These are phyloP conservation scores for Matsumyia berberina DNA, from an alignment of 2,888 invertebrate species.

Conservation along the genomic window DNA sequence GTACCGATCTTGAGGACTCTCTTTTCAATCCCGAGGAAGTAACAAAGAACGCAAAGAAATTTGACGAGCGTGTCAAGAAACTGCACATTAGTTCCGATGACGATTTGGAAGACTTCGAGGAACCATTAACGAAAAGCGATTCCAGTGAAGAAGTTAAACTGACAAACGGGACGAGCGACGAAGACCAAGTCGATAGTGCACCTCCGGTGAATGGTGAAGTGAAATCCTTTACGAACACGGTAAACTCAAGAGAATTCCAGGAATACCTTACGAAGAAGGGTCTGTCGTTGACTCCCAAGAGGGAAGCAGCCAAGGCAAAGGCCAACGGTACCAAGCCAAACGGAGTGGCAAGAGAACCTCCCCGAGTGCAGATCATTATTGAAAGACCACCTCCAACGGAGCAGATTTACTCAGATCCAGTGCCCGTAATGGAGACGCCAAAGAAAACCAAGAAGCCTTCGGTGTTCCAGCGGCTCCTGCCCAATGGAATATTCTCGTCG, in stretches of 20 bases:
- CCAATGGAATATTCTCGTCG: slow-evolving; percentile 82
- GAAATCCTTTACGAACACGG: slow-evolving; percentile 82
- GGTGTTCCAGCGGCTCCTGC: slow-evolving; percentile 82
- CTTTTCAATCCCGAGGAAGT: slow-evolving; percentile 83
- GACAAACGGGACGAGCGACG: slow-evolving; percentile 20
- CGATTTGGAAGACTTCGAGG: slow-evolving; percentile 83
- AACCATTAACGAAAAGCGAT: slow-evolving; percentile 82
- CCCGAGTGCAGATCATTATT: slow-evolving; percentile 75
- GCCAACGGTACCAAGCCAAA: slow-evolving; percentile 69
- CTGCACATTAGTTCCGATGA: slow-evolving; percentile 83
- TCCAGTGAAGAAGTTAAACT: slow-evolving; percentile 81
- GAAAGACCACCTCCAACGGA: slow-evolving; percentile 54
- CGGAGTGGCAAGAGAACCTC: slow-evolving; percentile 71
- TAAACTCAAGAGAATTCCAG: slow-evolving; percentile 83
- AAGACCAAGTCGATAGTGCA: slow-evolving; percentile 47
- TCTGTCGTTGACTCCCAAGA: slow-evolving; percentile 80
- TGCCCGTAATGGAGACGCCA: slow-evolving; percentile 76
- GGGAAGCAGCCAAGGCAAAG: slow-evolving; percentile 77
- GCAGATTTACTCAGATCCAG: slow-evolving; percentile 61
- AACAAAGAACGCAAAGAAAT: slow-evolving; percentile 83
- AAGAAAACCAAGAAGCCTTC: slow-evolving; percentile 81
- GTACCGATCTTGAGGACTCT: slow-evolving; percentile 81
- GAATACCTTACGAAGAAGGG: slow-evolving; percentile 83
- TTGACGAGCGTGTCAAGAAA: slow-evolving; percentile 83
- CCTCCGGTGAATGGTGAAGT: slow-evolving; percentile 73